These are phyloP conservation scores for Lycodopsis pacificus DNA, from an alignment of 2,797 vertebrate species.

Conservation along the genomic window DNA sequence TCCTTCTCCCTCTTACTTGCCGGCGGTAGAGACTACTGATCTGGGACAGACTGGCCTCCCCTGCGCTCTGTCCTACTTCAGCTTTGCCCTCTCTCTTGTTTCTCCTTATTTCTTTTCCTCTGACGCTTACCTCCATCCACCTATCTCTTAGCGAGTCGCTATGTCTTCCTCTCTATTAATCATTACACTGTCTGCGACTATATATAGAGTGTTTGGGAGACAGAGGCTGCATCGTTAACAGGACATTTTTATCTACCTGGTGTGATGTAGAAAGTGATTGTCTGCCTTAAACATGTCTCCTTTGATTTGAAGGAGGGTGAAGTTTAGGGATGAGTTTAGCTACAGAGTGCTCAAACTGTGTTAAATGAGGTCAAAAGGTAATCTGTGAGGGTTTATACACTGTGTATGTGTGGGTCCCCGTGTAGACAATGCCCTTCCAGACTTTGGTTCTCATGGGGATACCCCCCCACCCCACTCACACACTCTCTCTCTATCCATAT, in stretches of 20 bases:
- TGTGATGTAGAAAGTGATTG: slow-evolving; percentile 37
- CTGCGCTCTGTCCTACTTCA: slow-evolving; percentile 86
- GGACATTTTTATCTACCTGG: slow-evolving; percentile 34
- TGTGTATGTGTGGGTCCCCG: neutral
- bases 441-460: slow-evolving; percentile 9
- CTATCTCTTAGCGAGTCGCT: slow-evolving; percentile 26
- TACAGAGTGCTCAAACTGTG: neutral
- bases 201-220: slow-evolving; percentile 45
- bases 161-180: slow-evolving; percentile 35
- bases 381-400: neutral
- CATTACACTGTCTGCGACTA: slow-evolving; percentile 21
- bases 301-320: slow-evolving; percentile 14
- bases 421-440: neutral
- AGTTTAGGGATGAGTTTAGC: neutral
- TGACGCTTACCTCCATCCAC: slow-evolving; percentile 50
- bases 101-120: slow-evolving; percentile 49
- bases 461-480: neutral
- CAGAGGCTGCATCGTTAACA: slow-evolving; percentile 26
- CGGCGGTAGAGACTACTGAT: slow-evolving; percentile 78
- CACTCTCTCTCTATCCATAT: neutral
- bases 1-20: slow-evolving; percentile 50
- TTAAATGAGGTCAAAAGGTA: neutral
- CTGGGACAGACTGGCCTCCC: slow-evolving; percentile 86
- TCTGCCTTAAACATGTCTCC: neutral
- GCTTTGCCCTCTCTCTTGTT: slow-evolving; percentile 62